Evolutionary conservation across 1,140 invertebrate species (phyloP), one percentile per base, ranked within the genome.

Genomic region (Drosophila oshimai): DNA sequence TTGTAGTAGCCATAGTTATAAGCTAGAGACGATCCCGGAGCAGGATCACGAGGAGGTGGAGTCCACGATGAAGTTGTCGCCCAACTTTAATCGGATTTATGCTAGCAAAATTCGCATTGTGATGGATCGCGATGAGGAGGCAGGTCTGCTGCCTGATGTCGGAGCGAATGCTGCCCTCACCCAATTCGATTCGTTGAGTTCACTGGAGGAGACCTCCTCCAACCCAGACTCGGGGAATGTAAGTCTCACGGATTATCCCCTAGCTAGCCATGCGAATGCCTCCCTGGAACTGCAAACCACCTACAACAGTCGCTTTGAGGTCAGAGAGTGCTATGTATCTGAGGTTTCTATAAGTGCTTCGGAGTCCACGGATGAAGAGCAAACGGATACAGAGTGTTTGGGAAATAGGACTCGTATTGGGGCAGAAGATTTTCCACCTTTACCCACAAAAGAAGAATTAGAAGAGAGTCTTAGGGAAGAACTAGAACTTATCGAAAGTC

Each of bases 211-310:
- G 37, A 84, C 64, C 10, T 90, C 89, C 1, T 90, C 89, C 1
- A 90, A 89, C 67, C 89, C 89, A 0, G 89, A 90, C 33, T 90
- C 89, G 17, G 89, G 89, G 5, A 90, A 87, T 71, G 89, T 86
- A 13, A 90, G 89, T n/a, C 61, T 90, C 20, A 74, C 84, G 3
- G 89, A 90, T 26, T 90, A 67, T 47, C 89, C 89, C 0, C 37
- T 89, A 12, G 44, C 49, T 5, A 46, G 24, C 6, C 60, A 83
- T 9, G 70, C 55, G 18, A 89, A 90, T 62, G 65, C 77, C 26
- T 83, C 74, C 0, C 36, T 90, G 10, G 72, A 89, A 22, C 49
- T 90, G 15, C 73, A 78, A 33, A 65, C 70, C 2, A 28, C 9
- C 0, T 89, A 73, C 41, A 90, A 90, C 42, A 89, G 62, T 49